These are phyloP conservation scores for Alitta virens DNA, from an alignment of 2,888 invertebrate genomes.

Conservation along the genomic window DNA sequence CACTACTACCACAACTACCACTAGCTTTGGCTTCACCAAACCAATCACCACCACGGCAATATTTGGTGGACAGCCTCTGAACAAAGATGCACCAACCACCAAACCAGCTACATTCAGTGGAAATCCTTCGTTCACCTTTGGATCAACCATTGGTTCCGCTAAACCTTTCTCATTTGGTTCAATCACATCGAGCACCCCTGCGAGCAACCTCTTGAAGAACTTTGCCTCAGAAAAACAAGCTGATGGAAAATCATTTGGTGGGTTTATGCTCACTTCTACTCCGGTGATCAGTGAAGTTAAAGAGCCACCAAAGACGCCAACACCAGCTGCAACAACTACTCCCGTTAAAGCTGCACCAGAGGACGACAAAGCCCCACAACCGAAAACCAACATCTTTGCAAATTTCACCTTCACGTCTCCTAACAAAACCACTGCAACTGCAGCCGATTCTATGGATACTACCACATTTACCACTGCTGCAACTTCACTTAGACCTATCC, in stretches of 20 bases:
- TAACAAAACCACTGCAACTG: not conserved
- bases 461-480: not conserved
- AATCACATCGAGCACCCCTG: not conserved
- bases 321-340: not conserved
- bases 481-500: not conserved
- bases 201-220: not conserved
- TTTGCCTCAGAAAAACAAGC: too few species aligned
- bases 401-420: not conserved
- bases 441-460: not conserved
- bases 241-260: slow-evolving; percentile 61
- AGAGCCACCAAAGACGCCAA: not conserved
- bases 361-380: not conserved
- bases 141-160: not conserved
- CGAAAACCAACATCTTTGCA: not conserved
- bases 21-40: not conserved
- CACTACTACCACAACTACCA: slow-evolving; percentile 5
- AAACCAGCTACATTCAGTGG: not conserved
- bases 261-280: slow-evolving; percentile 70
- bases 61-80: too few species aligned
- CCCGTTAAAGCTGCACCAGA: not conserved
- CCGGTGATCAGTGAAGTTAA: slow-evolving; percentile 61
- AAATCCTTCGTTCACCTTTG: not conserved
- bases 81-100: too few species aligned
- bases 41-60: not conserved
- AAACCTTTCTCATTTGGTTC: not conserved